Evolutionary conservation across 2,888 invertebrate genomes (phyloP), one percentile per base, ranked within the genome.

Genomic region (Copidosoma aretas): DNA sequence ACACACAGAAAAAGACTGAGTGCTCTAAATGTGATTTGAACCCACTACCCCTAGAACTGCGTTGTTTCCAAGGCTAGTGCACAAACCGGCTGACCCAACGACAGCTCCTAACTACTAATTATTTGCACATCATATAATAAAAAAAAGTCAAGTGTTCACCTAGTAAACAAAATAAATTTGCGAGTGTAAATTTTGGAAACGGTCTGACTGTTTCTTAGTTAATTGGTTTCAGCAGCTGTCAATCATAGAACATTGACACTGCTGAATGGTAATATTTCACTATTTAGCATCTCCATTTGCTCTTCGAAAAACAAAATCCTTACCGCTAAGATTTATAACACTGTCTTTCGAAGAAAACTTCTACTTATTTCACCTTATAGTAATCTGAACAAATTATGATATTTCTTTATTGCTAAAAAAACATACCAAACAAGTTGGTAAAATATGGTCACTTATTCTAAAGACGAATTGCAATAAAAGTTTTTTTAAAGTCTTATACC

Each of bases 311-410:
- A 98, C 96, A 87, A 92, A 98, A 87, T 99, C 99, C 85, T 95
- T 95, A 57, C 98, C 98, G 75, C 92, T 92, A 81, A 99, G 90
- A 87, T 97, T 98, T 99, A 99, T 99, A 74, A 99, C 98, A 70
- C 99, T 99, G 86, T 99, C 99, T 86, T 99, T 99, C 74, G 99
- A 87, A 84, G 97, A 95, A 85, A 99, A 98, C 87, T 98, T 99
- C 99, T 99, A 99, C 85, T 97, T 97, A 85, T 97, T 98, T 80
- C 98, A 91, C 84, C 95, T 97, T 83, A 98, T 91, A 73, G 97
- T 97, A 71, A 99, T 97, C 94, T 94, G 83, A 21, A 86, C 84
- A 69, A 71, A 64, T 58, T 73, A 80, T 77, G 76, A 82, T 82
- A 67, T 81, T 81, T 57, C 78, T 77, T 73, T 80, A 78, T 54